These are phyloP conservation scores for Hydrotaea cyrtoneurina DNA, from an alignment of 2,888 invertebrate species.

Conservation along the genomic window DNA sequence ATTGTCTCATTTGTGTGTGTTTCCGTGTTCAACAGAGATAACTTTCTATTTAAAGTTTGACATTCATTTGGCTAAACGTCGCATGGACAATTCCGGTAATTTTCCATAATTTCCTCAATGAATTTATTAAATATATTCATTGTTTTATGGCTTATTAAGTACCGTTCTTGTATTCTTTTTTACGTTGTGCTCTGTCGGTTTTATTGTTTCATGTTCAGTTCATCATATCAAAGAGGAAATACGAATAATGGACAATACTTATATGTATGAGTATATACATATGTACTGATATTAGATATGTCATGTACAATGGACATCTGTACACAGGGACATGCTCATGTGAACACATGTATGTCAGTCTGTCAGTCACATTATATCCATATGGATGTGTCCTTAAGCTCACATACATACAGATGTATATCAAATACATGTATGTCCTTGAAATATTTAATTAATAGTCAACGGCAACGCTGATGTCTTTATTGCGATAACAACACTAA, in stretches of 20 bases:
- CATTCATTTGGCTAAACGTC: too few species aligned
- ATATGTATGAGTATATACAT: neutral
- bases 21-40: too few species aligned
- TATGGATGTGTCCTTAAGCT: neutral
- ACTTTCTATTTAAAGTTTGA: too few species aligned
- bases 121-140: neutral
- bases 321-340: too few species aligned
- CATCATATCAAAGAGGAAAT: neutral
- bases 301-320: neutral
- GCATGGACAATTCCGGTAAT: neutral
- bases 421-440: constrained; percentile 62
- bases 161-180: neutral
- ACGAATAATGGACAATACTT: neutral
- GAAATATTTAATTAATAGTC: constrained; percentile 66
- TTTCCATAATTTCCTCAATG: neutral
- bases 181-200: neutral
- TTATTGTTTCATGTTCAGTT: neutral
- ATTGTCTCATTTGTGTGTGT: too few species aligned
- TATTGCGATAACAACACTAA: constrained; percentile 41
- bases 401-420: neutral
- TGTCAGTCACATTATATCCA: neutral
- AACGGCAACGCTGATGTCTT: constrained; percentile 54
- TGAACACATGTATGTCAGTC: too few species aligned
- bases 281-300: neutral
- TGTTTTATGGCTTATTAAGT: neutral